Conservation (phyloP, 2,113 vertebrate species). For the Oryctolagus cuniculus region DNA sequence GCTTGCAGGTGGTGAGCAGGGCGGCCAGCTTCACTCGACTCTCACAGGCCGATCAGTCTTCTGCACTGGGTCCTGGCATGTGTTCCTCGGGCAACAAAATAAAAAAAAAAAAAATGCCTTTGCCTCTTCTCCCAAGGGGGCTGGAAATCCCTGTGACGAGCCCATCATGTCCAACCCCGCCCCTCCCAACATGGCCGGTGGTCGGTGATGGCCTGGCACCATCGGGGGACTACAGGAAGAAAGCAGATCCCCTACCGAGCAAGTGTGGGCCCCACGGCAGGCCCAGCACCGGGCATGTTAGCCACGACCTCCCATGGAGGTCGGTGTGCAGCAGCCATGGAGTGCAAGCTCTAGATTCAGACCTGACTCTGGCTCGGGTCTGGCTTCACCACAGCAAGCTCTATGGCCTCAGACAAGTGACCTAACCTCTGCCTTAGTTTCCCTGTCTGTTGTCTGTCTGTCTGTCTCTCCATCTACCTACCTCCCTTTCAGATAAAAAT, state of each 20-base stretch:
- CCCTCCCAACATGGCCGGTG: conserved; percentile 50
- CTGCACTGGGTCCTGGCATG: not conserved
- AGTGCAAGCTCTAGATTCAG: conserved; percentile 10
- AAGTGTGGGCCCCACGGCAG: not conserved
- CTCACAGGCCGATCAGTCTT: not conserved
- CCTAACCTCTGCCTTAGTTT: not conserved
- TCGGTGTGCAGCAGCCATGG: not conserved
- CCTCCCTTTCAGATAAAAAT: no score
- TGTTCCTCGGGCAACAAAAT: conserved; percentile 46
- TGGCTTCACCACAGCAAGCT: not conserved
- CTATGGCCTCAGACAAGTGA: not conserved
- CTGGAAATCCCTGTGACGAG: conserved; percentile 66
- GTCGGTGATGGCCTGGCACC: conserved; percentile 38
- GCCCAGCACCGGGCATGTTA: not conserved
- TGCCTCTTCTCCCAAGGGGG: conserved; percentile 41
- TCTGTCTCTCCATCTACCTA: no score
- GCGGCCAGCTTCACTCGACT: conserved; percentile 52
- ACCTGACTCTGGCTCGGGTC: not conserved
- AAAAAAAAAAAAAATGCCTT: not conserved
- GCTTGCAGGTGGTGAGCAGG: not conserved
- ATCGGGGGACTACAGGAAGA: conserved; percentile 22
- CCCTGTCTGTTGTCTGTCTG: not conserved
- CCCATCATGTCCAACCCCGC: conserved; percentile 67
- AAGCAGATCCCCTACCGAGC: conserved; percentile 28
- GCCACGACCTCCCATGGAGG: not conserved